Base-by-base conservation (phyloP, 1,140 invertebrate genomes). In the Scaptomyza hsui region DNA sequence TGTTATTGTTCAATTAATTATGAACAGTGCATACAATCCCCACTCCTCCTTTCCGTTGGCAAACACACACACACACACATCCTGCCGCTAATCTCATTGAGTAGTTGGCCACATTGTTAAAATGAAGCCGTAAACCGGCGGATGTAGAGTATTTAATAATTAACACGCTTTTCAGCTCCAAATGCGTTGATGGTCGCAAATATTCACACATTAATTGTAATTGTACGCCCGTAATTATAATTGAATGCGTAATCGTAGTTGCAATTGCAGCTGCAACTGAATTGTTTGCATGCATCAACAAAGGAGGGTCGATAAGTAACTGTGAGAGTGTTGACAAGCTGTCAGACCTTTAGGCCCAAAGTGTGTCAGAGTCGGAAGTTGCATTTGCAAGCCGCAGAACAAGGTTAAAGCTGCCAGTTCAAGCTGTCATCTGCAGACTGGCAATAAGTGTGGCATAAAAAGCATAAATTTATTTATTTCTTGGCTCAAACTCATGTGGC, bases 101-200 rank as follows among this genome's bases (percentile, higher is more conserved):
- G 75, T 56, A 7, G 37, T 10, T 64, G 70, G 48, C 52, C 52
- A 41, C 32, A 29, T 29, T 29, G 26, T 29, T 29, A 1, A 72
- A 72, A 29, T 53, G 61, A 44, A 51, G 75, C 70, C 60, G 49
- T 47, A 44, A 49, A 65, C 63, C 47, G 76, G 53, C 81, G 77
- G 81, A 86, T 81, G 65, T 56, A 64, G 26, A 29, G 65, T 62
- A 65, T 59, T 77, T 68, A 68, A 81, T 88, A 88, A 86, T 86
- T 88, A 68, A 86, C 74, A 86, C 81, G 21, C 29, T 29, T 29
- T 29, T 7, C 44, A 45, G 39, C 51, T 48, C 9, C 10, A 39
- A 63, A 64, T 49, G 74, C 63, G 72, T 59, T 68, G 76, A 79
- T 55, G 72, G 42, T 60, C 72, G 48, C 67, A 65, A 57, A 72